Base-by-base conservation (phyloP, 2,113 vertebrate genomes). In the Apistogramma diplotaenia region DNA sequence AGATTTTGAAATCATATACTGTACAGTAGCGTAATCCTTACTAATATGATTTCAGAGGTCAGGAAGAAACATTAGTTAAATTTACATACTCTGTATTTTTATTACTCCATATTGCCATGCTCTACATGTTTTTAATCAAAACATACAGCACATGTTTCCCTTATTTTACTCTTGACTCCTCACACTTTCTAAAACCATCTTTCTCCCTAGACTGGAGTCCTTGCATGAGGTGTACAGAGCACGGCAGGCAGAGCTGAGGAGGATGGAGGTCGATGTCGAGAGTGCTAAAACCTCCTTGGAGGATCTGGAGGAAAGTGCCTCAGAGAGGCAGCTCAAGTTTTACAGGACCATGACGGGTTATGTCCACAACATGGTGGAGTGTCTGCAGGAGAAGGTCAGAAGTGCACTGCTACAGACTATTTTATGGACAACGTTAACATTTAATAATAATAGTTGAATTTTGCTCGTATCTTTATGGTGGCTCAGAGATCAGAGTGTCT, bases 331-430 rank as follows among this genome's bases (percentile, higher is more conserved):
- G 90, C 96, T 97, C 62, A 95, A 80, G 81, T 99, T 98, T 93
- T 99, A 97, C 91, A 96, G 95, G 59, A 79, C 81, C 83, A 97
- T 97, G 96, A 96, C 95, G 51, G 84, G 91, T 25, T 99, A 96
- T 0, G 85, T 93, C 33, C 95, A 96, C 88, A 98, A 97, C 91
- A 90, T 99, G 91, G 93, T 97, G 78, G 96, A 97, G 84, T 99
- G 97, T 93, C 94, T 99, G 43, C 96, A 93, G 85, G 97, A 99
- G 94, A 99, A 99, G 90, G 98, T 99, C 85, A 33, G 79, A 35
- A 33, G 72, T 15, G 6, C 15, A 46, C 13, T 16, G 5, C 43
- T 46, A 6, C 15, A 16, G 3, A 46, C 15, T 46, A 16, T 6
- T 46, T 6, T 46, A 46, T 46, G 29, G 29, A 6, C 27, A 49